Conservation (phyloP, 2,888 invertebrate genomes). For the Mylabris sibirica region DNA sequence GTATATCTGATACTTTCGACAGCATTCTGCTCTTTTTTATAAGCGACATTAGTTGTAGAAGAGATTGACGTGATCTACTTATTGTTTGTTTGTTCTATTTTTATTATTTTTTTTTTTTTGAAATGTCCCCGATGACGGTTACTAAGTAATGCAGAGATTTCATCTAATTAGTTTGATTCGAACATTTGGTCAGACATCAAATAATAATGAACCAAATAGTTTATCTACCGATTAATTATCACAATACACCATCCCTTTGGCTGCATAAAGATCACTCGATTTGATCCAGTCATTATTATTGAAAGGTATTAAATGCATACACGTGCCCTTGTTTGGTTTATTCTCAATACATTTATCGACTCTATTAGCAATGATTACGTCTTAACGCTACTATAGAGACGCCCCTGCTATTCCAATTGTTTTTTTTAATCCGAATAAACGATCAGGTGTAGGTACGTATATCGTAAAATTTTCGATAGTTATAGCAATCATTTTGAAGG, state of each 20-base stretch:
- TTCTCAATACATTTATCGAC: constrained; percentile 37
- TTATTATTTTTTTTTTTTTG: constrained; percentile 34
- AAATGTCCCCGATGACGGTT: constrained; percentile 20
- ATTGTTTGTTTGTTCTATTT: constrained; percentile 33
- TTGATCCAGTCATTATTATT: constrained; percentile 38
- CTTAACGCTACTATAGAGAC: constrained; percentile 27
- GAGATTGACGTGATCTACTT: constrained; percentile 41
- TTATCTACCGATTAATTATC: constrained; percentile 18
- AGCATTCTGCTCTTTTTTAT: constrained; percentile 40
- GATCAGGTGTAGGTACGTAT: background rate
- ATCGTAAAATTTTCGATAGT: background rate
- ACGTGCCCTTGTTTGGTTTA: constrained; percentile 43
- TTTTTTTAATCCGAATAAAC: background rate
- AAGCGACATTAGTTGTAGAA: constrained; percentile 41
- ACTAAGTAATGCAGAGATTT: constrained; percentile 8
- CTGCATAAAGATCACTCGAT: constrained; percentile 19
- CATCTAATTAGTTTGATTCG: constrained; percentile 4
- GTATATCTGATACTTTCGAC: constrained; percentile 51
- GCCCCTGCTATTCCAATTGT: background rate
- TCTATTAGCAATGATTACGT: constrained; percentile 32
- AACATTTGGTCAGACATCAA: background rate
- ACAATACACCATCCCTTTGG: constrained; percentile 15
- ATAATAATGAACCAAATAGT: background rate
- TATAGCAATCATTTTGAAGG: background rate
- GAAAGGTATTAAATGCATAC: constrained; percentile 36